These are phyloP conservation scores for Enteromius mattozi DNA, from an alignment of 2,797 vertebrate genomes.

Conservation along the genomic window DNA sequence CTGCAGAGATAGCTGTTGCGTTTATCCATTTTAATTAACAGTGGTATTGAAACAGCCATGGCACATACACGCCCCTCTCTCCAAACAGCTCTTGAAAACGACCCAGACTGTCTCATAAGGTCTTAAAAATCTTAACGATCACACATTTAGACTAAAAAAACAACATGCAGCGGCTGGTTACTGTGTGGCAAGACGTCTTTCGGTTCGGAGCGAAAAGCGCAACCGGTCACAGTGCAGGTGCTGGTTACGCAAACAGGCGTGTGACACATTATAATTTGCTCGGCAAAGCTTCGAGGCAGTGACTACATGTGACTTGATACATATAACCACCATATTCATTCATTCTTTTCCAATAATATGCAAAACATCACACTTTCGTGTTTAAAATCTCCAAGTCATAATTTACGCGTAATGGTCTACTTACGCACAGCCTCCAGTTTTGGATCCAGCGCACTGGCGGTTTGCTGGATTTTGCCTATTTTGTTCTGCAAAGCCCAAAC, in stretches of 20 bases:
- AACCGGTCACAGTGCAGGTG: conserved; percentile 62
- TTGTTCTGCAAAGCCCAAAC: conserved; percentile 92
- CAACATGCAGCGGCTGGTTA: background rate
- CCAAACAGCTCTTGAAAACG: conserved; percentile 20
- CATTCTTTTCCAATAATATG: conserved; percentile 21
- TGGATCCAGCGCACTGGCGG: conserved; percentile 88
- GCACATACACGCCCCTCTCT: conserved; percentile 73
- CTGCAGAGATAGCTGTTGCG: conserved; percentile 27
- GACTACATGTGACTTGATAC: conserved; percentile 46
- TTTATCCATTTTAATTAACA: conserved; percentile 43
- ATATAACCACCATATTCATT: conserved; percentile 38
- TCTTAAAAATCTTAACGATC: background rate
- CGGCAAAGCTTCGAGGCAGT: conserved; percentile 53
- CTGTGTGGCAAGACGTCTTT: conserved; percentile 5
- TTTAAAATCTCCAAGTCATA: background rate
- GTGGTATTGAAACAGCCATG: conserved; percentile 60
- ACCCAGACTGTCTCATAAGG: background rate
- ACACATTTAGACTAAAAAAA: background rate
- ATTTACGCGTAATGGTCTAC: conserved; percentile 73
- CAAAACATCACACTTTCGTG: background rate
- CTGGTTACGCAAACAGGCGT: conserved; percentile 68
- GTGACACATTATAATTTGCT: conserved; percentile 73
- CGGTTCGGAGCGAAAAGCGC: conserved; percentile 42
- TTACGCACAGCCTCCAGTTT: conserved; percentile 99
- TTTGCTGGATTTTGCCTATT: conserved; percentile 90